phyloP scores from a whole-genome alignment of 2,888 invertebrate genomes.

The Orthonevra nobilis region DNA sequence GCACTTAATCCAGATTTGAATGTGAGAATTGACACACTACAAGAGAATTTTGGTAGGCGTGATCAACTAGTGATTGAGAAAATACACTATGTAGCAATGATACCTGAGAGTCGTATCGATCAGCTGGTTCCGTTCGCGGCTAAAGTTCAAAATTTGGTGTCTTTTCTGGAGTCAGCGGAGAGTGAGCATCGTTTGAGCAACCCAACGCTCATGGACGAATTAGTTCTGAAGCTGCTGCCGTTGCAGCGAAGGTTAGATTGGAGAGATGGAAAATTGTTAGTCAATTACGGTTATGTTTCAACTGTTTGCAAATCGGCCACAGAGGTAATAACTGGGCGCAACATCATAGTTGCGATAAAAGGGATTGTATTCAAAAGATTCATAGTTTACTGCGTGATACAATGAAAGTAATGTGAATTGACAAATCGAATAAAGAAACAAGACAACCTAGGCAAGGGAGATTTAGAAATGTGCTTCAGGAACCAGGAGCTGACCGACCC shows the following conservation, averaged over 20 bases:
- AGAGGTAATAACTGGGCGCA: constrained; percentile 6
- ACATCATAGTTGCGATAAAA: too few relatives aligned
- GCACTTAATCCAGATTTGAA: constrained; percentile 12
- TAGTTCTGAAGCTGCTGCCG: constrained; percentile 37
- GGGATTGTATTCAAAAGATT: too few relatives aligned
- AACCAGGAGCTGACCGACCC: too few relatives aligned
- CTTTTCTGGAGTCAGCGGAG: constrained; percentile 35
- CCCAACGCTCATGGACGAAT: constrained; percentile 52
- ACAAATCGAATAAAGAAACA: too few relatives aligned
- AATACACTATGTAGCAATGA: constrained; percentile 10
- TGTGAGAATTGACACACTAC: constrained; percentile 6
- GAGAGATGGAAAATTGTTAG: constrained; percentile 32
- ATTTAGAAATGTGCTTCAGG: too few relatives aligned
- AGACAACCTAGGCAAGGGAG: too few relatives aligned
- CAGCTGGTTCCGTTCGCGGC: constrained; percentile 34
- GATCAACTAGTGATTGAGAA: constrained; percentile 21
- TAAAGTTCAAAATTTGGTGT: constrained; percentile 43
- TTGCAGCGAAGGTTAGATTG: constrained; percentile 37
- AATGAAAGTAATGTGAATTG: too few relatives aligned
- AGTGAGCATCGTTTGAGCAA: constrained; percentile 47
- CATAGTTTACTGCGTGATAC: too few relatives aligned
- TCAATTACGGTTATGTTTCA: constrained; percentile 27
- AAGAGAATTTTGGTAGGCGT: constrained; percentile 15
- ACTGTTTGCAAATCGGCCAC: constrained; percentile 37
- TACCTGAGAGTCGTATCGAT: constrained; percentile 33